Percentiles rank a stretch among this genome's conserved stretches.
phyloP scores from a whole-genome alignment of 2,113 vertebrate genomes.

The Mobula hypostoma region DNA sequence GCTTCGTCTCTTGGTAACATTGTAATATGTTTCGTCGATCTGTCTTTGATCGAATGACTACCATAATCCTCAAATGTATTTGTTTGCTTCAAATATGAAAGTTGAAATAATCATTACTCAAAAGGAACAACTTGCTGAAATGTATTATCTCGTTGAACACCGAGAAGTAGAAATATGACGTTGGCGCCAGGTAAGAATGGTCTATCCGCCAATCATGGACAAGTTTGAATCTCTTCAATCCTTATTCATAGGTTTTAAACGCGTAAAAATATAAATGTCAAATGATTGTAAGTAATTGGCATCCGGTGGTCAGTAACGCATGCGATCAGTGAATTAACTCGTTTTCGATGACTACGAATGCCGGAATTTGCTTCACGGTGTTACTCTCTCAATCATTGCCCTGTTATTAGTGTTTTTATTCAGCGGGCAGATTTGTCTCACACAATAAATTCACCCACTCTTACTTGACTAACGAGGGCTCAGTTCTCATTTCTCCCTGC shows the following conservation, averaged over 20 bases:
- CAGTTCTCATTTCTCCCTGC: background rate
- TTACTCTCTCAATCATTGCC: background rate
- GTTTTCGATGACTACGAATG: conserved; percentile 8
- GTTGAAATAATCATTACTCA: background rate
- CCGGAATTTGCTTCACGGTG: background rate
- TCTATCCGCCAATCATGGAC: background rate
- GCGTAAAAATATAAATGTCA: background rate
- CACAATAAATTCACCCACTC: background rate
- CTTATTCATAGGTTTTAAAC: background rate
- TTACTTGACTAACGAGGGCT: background rate
- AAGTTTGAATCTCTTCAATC: background rate
- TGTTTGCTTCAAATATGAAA: background rate
- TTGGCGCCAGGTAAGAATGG: background rate
- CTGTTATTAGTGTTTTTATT: background rate
- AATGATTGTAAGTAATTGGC: background rate
- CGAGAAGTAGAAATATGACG: background rate
- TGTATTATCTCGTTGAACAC: background rate
- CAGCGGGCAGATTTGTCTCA: background rate
- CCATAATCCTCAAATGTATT: background rate
- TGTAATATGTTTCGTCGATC: background rate
- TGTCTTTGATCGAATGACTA: background rate
- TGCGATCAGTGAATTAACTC: conserved; percentile 12
- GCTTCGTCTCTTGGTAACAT: background rate
- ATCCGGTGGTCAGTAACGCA: background rate
- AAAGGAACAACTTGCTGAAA: background rate